Evolutionary conservation across 2,113 vertebrate genomes (phyloP).

Genomic region (Athene noctua): DNA sequence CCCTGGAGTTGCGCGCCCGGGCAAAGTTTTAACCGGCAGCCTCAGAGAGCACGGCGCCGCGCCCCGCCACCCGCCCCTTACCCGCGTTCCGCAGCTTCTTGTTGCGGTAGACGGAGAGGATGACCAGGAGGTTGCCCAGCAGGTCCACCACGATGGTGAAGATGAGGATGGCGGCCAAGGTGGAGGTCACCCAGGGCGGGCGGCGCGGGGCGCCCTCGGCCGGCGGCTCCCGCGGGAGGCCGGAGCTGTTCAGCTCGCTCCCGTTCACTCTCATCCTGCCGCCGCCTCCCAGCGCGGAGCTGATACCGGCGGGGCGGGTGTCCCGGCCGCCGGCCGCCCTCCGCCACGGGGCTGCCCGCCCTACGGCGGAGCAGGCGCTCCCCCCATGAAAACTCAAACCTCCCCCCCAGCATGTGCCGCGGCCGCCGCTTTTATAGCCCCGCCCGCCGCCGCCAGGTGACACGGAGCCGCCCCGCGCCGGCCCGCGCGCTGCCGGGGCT

Average conservation of each 20-base stretch:
- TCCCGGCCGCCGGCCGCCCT: not conserved
- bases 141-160: slow-evolving; percentile 93
- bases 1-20: not conserved
- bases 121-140: slow-evolving; percentile 92
- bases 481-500: slow-evolving; percentile 10
- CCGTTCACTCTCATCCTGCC: slow-evolving; percentile 68
- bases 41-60: not conserved
- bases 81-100: slow-evolving; percentile 89
- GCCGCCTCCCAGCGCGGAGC: not conserved
- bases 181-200: slow-evolving; percentile 84
- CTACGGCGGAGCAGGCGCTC: not conserved
- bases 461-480: slow-evolving; percentile 52
- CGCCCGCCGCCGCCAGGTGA: slow-evolving; percentile 56
- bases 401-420: not conserved
- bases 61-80: not conserved
- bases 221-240: slow-evolving; percentile 47
- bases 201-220: slow-evolving; percentile 68
- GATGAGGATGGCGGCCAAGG: slow-evolving; percentile 88
- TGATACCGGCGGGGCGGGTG: not conserved
- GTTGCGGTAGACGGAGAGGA: slow-evolving; percentile 91
- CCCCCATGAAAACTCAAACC: not conserved
- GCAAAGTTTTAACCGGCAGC: not conserved
- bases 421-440: not conserved
- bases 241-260: slow-evolving; percentile 81
- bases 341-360: not conserved